Conservation (phyloP, 1,140 invertebrate genomes). For the Drosophila kikkawai region DNA sequence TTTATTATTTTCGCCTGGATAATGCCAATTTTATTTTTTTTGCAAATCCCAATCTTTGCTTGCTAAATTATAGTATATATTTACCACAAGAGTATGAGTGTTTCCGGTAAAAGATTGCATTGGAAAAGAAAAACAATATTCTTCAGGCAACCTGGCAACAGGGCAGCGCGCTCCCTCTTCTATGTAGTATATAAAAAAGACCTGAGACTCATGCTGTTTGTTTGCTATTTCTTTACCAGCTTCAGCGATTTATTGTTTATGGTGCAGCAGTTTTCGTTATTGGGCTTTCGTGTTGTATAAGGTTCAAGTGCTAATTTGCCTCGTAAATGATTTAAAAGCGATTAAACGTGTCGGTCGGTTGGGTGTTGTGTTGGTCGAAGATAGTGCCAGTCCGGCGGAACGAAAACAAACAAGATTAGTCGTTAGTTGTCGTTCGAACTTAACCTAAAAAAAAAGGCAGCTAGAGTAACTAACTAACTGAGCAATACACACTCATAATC, state of each 20-base stretch:
- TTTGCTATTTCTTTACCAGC: slow-evolving; percentile 12
- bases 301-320: slow-evolving; percentile 69
- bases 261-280: slow-evolving; percentile 25
- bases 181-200: background rate
- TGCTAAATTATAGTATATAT: background rate
- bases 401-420: slow-evolving; percentile 56
- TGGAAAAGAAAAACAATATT: slow-evolving; percentile 17
- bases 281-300: slow-evolving; percentile 45
- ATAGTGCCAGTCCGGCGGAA: slow-evolving; percentile 34
- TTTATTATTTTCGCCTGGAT: background rate
- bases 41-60: background rate
- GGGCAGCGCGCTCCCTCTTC: background rate
- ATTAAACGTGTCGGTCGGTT: slow-evolving; percentile 56
- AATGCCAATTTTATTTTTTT: background rate
- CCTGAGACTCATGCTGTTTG: slow-evolving; percentile 19
- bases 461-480: slow-evolving; percentile 6
- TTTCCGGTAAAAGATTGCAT: slow-evolving; percentile 16
- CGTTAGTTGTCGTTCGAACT: slow-evolving; percentile 22
- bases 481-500: slow-evolving; percentile 54
- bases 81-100: background rate
- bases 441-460: slow-evolving; percentile 15
- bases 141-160: slow-evolving; percentile 13
- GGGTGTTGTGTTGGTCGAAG: slow-evolving; percentile 7
- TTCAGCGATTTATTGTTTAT: slow-evolving; percentile 29
- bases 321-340: slow-evolving; percentile 79